Evolutionary conservation across 2,797 vertebrate genomes (phyloP), one percentile per base, ranked within the genome.

Genomic region (Linurgus olivaceus): DNA sequence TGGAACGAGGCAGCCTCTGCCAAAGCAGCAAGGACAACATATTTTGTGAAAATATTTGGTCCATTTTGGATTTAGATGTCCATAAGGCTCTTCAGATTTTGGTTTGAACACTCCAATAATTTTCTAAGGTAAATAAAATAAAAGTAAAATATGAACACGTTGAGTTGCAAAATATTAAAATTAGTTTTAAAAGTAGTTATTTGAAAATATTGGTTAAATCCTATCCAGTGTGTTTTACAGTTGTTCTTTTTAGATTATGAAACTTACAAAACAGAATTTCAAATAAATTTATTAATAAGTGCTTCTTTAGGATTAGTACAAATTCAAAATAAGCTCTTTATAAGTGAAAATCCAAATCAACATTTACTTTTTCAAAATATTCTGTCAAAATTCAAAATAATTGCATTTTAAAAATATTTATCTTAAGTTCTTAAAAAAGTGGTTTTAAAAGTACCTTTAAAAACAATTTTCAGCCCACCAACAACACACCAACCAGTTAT

Each of bases 31-130:
- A 18, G 99, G 99, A 91, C 99, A 99, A 97, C 99, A 99, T 61
- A 99, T 97, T 98, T 99, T 99, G 96, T 99, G 99, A 96, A 99
- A 98, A 83, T 99, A 99, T 98, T 99, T 99, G 98, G 99, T 99
- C 99, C 99, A 99, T 97, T 99, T 99, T 67, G 99, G 99, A 97
- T 99, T 99, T 83, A 99, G 98, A 70, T 99, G 99, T 97, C 99
- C 99, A 7, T 99, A 99, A 93, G 99, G 99, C 97, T 99, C 99
- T 97, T 99, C 99, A 52, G 99, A 99, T 98, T 99, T 99, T 98
- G 99, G 99, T 98, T 99, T 99, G 97, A 99, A 99, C 80, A 99
- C 99, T 40, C 99, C 99, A 94, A 99, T 98, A 91, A 97, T 98
- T 98, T 99, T 99, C 99, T 99, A 94, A 29, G 21, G n/a, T 48